phyloP scores from a whole-genome alignment of 2,797 vertebrate species.

The Momotus momota region DNA sequence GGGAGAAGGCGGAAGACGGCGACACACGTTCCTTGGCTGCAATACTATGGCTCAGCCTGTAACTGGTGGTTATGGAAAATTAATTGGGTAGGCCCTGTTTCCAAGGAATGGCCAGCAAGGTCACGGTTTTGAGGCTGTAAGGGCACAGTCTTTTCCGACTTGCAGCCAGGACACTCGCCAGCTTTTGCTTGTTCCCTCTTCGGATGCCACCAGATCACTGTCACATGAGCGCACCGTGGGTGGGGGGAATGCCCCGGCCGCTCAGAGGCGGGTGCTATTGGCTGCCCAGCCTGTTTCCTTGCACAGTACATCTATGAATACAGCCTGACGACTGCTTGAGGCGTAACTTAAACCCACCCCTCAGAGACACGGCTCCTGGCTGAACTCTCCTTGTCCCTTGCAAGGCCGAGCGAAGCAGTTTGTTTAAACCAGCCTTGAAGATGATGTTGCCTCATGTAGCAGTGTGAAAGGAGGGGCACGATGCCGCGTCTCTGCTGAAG shows the following conservation, averaged over 20 bases:
- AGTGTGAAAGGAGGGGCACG: not conserved
- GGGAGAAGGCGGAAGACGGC: not conserved
- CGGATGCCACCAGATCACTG: not conserved
- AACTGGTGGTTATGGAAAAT: not conserved
- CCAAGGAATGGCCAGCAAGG: not conserved
- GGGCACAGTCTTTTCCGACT: not conserved
- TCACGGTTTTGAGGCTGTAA: not conserved
- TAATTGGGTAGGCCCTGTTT: not conserved
- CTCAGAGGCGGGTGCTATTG: not conserved
- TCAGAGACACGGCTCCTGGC: not conserved
- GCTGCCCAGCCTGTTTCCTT: not conserved
- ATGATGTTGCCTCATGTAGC: fast-evolving
- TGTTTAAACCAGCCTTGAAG: not conserved
- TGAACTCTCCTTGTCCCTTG: not conserved
- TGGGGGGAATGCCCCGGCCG: not conserved
- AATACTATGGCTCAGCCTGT: not conserved
- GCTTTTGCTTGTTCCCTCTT: not conserved
- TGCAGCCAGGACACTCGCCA: not conserved
- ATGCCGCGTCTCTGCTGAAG: not conserved
- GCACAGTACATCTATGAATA: not conserved
- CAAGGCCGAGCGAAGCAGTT: not conserved
- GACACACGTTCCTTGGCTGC: not conserved
- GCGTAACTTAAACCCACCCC: slow-evolving; percentile 22
- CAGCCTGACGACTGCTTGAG: not conserved
- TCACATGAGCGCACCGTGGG: not conserved